Conservation (phyloP, 2,888 invertebrate species). For the Beris morrisii region DNA sequence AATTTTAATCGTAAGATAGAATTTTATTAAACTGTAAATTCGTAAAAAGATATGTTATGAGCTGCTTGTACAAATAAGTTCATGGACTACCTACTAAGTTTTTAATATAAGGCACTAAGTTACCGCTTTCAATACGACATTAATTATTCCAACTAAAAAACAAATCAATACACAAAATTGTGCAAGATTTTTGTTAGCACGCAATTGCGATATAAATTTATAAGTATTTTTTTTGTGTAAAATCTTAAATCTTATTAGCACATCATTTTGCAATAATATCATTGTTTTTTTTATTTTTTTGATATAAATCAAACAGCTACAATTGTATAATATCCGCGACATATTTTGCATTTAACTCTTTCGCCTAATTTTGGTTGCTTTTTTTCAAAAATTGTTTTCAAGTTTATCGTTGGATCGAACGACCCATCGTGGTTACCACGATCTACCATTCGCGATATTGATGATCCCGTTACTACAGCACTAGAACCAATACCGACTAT, state of each 20-base stretch:
- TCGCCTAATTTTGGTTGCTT: conserved; percentile 2
- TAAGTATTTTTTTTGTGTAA: conserved; percentile 32
- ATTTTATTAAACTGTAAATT: no score
- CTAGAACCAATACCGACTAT: conserved; percentile 46
- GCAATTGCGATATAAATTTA: no score
- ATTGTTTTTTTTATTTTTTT: no score
- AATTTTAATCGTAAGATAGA: conserved; percentile 16
- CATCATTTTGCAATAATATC: no score
- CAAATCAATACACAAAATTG: no score
- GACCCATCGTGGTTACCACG: conserved; percentile 50
- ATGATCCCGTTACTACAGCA: conserved; percentile 38
- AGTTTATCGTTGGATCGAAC: conserved; percentile 41
- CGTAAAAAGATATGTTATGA: no score
- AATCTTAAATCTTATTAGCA: no score
- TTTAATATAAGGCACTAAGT: no score
- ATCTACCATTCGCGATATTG: conserved; percentile 42
- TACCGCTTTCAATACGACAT: background rate
- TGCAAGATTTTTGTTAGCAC: no score
- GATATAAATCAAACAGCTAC: no score
- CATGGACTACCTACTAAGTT: background rate
- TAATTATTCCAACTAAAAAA: no score
- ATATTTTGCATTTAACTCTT: conserved; percentile 13
- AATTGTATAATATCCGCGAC: conserved; percentile 10
- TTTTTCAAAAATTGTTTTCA: background rate
- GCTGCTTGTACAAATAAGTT: background rate